Evolutionary conservation across 2,888 invertebrate genomes (phyloP).

Genomic region (Marasmarcha lunaedactyla): DNA sequence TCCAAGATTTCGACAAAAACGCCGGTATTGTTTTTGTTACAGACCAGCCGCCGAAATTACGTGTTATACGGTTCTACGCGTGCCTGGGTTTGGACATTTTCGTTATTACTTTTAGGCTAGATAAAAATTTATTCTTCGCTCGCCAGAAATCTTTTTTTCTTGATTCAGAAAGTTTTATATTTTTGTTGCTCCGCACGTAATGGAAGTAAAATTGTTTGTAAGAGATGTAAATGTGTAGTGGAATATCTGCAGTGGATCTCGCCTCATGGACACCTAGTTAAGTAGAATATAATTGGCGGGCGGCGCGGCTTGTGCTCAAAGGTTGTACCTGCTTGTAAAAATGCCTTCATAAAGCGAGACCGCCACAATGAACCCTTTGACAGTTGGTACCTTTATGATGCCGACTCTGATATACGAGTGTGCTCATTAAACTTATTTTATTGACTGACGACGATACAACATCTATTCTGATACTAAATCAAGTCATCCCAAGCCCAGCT

Average conservation of each 20-base stretch:
- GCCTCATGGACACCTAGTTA: conserved; percentile 35
- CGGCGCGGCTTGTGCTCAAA: conserved; percentile 56
- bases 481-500: conserved; percentile 39
- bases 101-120: not conserved
- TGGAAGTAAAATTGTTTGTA: too few relatives aligned
- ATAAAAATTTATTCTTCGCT: too few relatives aligned
- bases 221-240: too few relatives aligned
- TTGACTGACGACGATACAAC: conserved; percentile 52
- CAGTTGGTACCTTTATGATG: conserved; percentile 65
- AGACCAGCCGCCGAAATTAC: not conserved
- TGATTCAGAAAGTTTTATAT: too few relatives aligned
- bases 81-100: conserved; percentile 1
- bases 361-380: conserved; percentile 66
- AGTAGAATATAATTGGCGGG: conserved; percentile 68
- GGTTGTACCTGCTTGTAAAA: conserved; percentile 65
- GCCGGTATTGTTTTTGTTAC: not conserved
- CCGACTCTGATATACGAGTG: conserved; percentile 59
- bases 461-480: conserved; percentile 52
- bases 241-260: too few relatives aligned
- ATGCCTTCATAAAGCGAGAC: conserved; percentile 63
- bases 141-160: too few relatives aligned
- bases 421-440: conserved; percentile 65
- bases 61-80: not conserved
- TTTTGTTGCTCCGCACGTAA: too few relatives aligned
- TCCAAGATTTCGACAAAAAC: conserved; percentile 11